Evolutionary conservation across 2,113 vertebrate species (phyloP).

Genomic region (Lynx canadensis): DNA sequence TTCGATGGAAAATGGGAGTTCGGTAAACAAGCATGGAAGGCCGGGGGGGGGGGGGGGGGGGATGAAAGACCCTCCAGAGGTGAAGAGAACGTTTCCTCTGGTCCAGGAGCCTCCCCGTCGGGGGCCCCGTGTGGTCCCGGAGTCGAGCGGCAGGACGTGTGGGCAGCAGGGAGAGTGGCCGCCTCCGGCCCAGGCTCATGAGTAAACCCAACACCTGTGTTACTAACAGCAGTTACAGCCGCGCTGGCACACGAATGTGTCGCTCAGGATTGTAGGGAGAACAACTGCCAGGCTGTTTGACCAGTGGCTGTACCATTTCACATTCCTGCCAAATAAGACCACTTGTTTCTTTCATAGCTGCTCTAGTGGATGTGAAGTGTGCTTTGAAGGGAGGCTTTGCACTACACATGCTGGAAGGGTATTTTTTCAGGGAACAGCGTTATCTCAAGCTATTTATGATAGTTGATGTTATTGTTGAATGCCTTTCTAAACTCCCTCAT

Average conservation of each 20-base stretch:
- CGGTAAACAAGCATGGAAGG: background rate
- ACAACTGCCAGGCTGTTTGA: background rate
- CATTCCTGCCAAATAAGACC: background rate
- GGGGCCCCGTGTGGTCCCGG: too few relatives aligned
- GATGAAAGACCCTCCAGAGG: too few relatives aligned
- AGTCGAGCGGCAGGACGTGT: too few relatives aligned
- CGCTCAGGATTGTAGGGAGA: too few relatives aligned
- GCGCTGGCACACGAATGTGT: too few relatives aligned
- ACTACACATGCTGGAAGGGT: background rate
- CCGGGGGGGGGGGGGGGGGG: too few relatives aligned
- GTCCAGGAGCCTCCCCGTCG: too few relatives aligned
- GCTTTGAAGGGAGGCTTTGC: background rate
- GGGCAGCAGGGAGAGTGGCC: too few relatives aligned
- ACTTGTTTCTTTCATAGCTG: background rate
- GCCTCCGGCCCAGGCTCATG: too few relatives aligned
- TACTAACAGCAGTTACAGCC: background rate
- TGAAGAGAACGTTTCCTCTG: too few relatives aligned
- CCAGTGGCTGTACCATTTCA: background rate
- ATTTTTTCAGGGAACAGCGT: background rate
- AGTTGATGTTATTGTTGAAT: background rate
- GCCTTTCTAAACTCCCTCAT: slow-evolving; percentile 30
- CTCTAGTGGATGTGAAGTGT: background rate
- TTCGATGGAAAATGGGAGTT: background rate
- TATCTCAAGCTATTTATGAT: background rate
- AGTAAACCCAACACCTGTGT: background rate